Percentiles rank a stretch among this genome's conserved stretches.
These are phyloP conservation scores for Thryonomys swinderianus DNA, from an alignment of 2,113 vertebrate species.

Conservation along the genomic window DNA sequence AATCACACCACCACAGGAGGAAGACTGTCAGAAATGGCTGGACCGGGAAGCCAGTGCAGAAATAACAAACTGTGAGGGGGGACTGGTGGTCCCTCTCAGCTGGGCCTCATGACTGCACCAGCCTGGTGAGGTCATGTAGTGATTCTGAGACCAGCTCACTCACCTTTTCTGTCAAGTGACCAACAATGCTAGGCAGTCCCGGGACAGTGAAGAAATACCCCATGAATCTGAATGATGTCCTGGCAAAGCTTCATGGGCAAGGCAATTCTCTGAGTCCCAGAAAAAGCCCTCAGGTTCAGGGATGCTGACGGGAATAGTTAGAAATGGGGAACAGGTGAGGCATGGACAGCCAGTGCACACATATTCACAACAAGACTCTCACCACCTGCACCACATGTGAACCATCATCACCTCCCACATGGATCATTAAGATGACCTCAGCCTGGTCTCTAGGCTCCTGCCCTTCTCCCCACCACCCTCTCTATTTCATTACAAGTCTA, in stretches of 20 bases:
- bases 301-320: neutral
- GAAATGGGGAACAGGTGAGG: accelerated
- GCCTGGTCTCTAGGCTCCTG: neutral
- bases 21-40: neutral
- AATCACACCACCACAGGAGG: neutral
- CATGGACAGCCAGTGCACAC: accelerated
- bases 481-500: neutral
- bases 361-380: neutral
- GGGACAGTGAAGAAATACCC: neutral
- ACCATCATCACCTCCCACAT: neutral
- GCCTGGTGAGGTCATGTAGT: accelerated
- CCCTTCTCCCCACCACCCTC: neutral
- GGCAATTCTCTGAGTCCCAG: neutral
- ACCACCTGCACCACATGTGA: too few relatives aligned
- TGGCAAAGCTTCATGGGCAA: neutral
- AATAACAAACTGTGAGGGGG: neutral
- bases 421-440: neutral
- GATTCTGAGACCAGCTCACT: neutral
- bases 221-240: neutral
- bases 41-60: neutral
- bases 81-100: too few relatives aligned
- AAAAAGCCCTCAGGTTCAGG: neutral
- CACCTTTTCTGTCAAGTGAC: neutral
- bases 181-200: neutral
- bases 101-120: accelerated